Base-by-base conservation (phyloP, 2,113 vertebrate genomes). In the Podarcis raffonei region DNA sequence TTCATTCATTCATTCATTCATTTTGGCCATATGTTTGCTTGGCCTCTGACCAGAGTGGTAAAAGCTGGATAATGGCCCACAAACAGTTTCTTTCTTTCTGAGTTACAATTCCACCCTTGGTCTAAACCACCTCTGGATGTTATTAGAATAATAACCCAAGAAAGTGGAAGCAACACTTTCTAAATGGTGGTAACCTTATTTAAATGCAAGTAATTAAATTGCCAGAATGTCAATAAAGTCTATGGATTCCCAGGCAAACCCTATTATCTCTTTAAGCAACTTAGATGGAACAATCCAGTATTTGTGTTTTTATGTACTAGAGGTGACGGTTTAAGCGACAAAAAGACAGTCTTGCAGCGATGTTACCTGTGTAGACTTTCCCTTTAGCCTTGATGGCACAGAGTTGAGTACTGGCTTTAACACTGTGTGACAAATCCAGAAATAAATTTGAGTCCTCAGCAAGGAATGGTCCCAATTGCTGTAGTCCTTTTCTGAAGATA, bases 221-320 rank as follows among this genome's bases (percentile, higher is more conserved):
- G 39, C 68, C 92, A 92, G 9, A 83, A n/a, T 72, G 82, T 27
- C 68, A 83, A 69, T 93, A 80, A 89, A 59, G 82, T 42, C 84
- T 71, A 5, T 59, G 27, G 30, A 59, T 87, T 30, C 69, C 89
- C 91, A 48, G 90, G 85, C 65, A 9, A 77, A 23, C 25, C 4
- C 27, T n/a, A 8, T 59, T 78, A n/a, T 71, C 69, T 90, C 6
- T 65, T 93, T 89, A 92, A 91, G n/a, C 13, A 85, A 93, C 57
- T 94, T 96, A 92, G 89, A 25, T 79, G 74, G 92, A 94, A 92
- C 93, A 93, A 95, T 78, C 74, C 1, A 4, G 53, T 81, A 91
- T 91, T 94, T 95, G 83, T 90, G 76, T 92, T 89, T 86, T 85
- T 89, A 83, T 0, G 0, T 91, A 75, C 84, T 85, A 93, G 65